Base-by-base conservation (phyloP, 2,797 vertebrate genomes). In the Apodemus agrarius region DNA sequence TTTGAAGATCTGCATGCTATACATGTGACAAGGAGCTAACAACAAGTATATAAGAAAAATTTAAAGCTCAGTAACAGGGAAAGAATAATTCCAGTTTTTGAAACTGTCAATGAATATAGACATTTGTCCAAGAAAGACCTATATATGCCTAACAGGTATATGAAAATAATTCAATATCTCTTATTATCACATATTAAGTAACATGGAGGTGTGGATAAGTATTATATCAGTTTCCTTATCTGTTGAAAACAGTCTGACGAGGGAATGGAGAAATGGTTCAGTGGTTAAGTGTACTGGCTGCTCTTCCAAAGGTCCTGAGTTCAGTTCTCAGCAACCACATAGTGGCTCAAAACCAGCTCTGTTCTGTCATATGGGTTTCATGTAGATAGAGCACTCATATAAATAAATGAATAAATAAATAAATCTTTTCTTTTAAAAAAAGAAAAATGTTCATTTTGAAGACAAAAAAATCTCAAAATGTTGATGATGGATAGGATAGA, bases 371-470 rank as follows among this genome's bases (percentile, higher is more conserved):
- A 8, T 0, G 8, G 24, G 24, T 43, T 76, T 6, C 24, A 46
- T 26, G 24, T 40, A 46, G 22, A 26, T 43, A 46, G 19, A 76
- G 4, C 3, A 49, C 6, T 49, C 22, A 76, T 43, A 46, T 43
- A 26, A n/a, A 46, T 6, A 14, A 24, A 46, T 26, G 40, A 37
- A 37, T n/a, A n/a, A n/a, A n/a, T 72, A 65, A 29, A 29, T 63
- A 63, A 61, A 61, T 67, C 13, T 67, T 67, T 65, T 31, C 52
- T 52, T 52, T 13, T 13, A 49, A 6, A 24, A n/a, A n/a, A n/a
- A n/a, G n/a, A n/a, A n/a, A 31, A 67, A 86, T 81, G n/a, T 14
- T 93, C 54, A 93, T 94, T 69, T 94, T 90, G 63, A 95, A 95
- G 37, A 96, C 89, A 89, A 91, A 86, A 80, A 86, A 37, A 34